Evolutionary conservation across 1,140 invertebrate species (phyloP).

Genomic region (Vanessa tameamea): DNA sequence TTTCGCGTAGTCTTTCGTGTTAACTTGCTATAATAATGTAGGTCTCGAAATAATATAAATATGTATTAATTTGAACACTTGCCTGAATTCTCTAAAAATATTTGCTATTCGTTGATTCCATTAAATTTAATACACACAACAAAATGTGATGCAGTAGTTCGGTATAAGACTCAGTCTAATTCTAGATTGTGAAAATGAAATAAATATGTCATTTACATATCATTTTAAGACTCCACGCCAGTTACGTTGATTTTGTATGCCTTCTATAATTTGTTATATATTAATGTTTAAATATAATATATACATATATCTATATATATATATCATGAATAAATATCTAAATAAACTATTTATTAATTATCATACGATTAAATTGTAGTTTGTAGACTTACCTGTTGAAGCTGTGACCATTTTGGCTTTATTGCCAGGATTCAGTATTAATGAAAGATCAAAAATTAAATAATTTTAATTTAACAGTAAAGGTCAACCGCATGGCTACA

Average conservation of each 20-base stretch:
- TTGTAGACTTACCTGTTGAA: slow-evolving; percentile 1
- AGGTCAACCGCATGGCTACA: too few relatives aligned
- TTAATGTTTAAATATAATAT: not conserved
- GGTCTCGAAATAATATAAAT: not conserved
- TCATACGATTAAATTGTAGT: not conserved
- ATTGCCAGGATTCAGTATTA: slow-evolving; percentile 1
- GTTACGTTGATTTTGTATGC: not conserved
- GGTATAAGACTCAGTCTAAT: too few relatives aligned
- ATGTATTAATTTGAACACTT: not conserved
- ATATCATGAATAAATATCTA: not conserved
- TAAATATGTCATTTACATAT: slow-evolving; percentile 11
- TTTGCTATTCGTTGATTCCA: not conserved
- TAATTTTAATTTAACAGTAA: too few relatives aligned
- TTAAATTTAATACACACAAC: too few relatives aligned
- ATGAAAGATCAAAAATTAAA: not conserved
- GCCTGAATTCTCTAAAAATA: not conserved
- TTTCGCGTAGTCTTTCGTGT: not conserved
- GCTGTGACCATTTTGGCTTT: not conserved
- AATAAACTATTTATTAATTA: not conserved
- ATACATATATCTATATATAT: slow-evolving; percentile 1
- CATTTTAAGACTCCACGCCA: not conserved
- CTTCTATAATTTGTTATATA: not conserved
- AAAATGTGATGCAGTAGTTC: not conserved
- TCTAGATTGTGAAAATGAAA: not conserved
- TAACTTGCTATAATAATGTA: not conserved